These are phyloP conservation scores for Ammodramus savannarum DNA, from an alignment of 2,113 vertebrate species.

Conservation along the genomic window DNA sequence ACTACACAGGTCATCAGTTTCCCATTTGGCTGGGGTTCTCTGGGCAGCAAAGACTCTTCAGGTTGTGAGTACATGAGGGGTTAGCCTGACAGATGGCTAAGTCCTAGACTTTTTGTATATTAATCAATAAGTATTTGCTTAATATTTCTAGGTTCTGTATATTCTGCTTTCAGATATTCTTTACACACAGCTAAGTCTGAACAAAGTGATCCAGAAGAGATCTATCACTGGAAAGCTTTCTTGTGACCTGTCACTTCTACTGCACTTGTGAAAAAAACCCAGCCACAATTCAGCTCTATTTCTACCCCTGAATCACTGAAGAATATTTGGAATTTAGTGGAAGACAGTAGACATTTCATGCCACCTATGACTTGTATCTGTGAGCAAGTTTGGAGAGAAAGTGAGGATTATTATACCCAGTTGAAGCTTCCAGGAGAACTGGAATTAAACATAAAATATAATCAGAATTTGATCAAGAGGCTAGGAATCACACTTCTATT, in stretches of 20 bases:
- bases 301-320: background rate
- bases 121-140: background rate
- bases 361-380: background rate
- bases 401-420: background rate
- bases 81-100: background rate
- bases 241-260: background rate
- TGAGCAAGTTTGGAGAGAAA: background rate
- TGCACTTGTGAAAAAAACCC: background rate
- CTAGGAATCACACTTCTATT: background rate
- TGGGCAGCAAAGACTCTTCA: background rate
- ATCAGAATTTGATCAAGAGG: background rate
- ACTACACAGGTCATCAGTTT: background rate
- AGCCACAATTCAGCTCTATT: background rate
- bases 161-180: background rate
- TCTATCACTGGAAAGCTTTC: background rate
- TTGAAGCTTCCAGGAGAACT: background rate
- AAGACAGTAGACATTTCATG: background rate
- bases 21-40: background rate
- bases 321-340: background rate
- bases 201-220: background rate
- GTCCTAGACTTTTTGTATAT: background rate
- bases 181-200: background rate
- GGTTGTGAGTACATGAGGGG: rapidly evolving
- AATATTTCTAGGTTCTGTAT: background rate
- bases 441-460: background rate